These are phyloP conservation scores for Columba janthina DNA, from an alignment of 2,113 vertebrate species.

Conservation along the genomic window DNA sequence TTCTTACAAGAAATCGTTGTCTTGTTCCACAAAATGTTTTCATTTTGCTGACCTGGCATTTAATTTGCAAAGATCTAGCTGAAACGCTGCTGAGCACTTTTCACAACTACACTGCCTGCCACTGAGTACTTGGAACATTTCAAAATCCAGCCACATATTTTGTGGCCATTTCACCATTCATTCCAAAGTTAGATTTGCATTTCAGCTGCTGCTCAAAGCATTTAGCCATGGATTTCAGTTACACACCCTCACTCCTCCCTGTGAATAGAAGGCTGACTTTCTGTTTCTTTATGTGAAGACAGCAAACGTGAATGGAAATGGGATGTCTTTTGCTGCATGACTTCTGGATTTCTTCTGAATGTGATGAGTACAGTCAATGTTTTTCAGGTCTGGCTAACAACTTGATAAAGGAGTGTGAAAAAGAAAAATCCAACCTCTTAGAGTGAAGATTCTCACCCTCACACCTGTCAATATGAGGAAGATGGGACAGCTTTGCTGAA, in stretches of 20 bases:
- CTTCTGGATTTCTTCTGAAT: neutral
- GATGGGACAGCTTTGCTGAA: neutral
- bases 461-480: neutral
- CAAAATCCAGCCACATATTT: neutral
- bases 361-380: neutral
- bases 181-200: neutral
- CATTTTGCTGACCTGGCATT: slow-evolving; percentile 16
- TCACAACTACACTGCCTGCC: neutral
- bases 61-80: slow-evolving; percentile 1
- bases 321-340: neutral
- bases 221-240: neutral
- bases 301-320: neutral
- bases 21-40: neutral
- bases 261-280: neutral
- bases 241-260: neutral
- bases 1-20: neutral
- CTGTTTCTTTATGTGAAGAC: neutral
- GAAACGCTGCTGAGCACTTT: slow-evolving; percentile 20
- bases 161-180: slow-evolving; percentile 20
- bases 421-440: neutral
- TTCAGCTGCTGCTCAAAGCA: neutral
- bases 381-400: neutral
- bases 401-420: neutral
- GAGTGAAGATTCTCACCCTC: neutral
- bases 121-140: neutral